Evolutionary conservation across 2,888 invertebrate genomes (phyloP), one percentile per base, ranked within the genome.

Genomic region (Macaria liturata): DNA sequence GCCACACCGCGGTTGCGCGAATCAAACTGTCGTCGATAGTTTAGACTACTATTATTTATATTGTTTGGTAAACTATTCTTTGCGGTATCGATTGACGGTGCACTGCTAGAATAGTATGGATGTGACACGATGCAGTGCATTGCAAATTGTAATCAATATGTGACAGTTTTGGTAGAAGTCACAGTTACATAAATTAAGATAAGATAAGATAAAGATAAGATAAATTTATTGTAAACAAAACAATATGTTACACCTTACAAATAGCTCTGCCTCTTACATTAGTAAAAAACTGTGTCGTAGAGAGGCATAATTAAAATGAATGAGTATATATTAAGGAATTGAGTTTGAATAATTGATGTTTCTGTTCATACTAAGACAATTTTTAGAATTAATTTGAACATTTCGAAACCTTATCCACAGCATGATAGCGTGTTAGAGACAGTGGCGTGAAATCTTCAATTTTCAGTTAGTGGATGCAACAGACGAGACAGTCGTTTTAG

Each of bases 11-110:
- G 79, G 75, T 79, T 70, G 80, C 87, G 80, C 82, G 83, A 71
- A 68, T 71, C 70, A 68, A 75, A 91, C 91, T 91, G 88, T 75
- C 78, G 71, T 72, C 76, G 68, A 71, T 77, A 71, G 69, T 73
- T 77, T 68, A 74, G 72, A 76, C 76, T 75, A 86, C 86, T 84
- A 87, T 88, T 88, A 91, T 91, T 91, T 91, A 91, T 91, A 91
- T 88, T 90, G 88, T 90, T 89, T 87, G 75, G 70, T 80, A 86
- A 88, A 82, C 85, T 76, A 84, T 88, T 84, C 80, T 80, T 75
- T 77, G 70, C 77, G 82, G 76, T 76, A 70, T 69, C 70, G 70
- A 70, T 72, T 72, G 65, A 65, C 62, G 66, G 59, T 20, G 62
- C 46, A 59, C 54, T 49, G 77, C 67, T 66, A 81, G 83, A 78